Base-by-base conservation (phyloP, 2,888 invertebrate genomes). In the Nebria brevicollis region DNA sequence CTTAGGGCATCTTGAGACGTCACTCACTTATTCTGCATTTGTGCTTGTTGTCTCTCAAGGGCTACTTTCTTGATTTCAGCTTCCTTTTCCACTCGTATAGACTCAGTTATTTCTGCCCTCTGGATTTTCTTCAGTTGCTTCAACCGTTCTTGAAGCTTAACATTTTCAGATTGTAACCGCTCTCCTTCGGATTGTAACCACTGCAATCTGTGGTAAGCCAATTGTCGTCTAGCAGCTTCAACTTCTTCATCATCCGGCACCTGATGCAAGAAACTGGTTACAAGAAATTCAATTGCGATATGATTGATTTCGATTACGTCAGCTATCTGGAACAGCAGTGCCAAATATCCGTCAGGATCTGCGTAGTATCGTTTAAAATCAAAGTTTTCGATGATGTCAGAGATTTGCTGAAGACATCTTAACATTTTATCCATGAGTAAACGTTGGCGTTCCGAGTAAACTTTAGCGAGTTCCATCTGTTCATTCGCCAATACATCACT, bases 151-250 rank as follows among this genome's bases (percentile, higher is more conserved):
- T 87, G 86, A 10, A 89, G 81, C 34, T 86, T 84, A 7, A 77
- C 83, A 83, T 89, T 89, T 83, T 89, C 89, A 72, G 87, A 86
- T 5, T 84, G 83, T 81, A 89, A 84, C 65, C 89, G 83, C n/a
- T 85, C 87, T 2, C 88, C 89, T 86, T 89, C 89, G 3, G 87
- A 86, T 77, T 86, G 87, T 82, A 89, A 82, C 89, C 89, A 89
- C 81, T 88, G 87, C 64, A 89, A 83, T 6, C 89, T 83, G 82
- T 89, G 89, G 83, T 87, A 89, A 4, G 88, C 87, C 80, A 87
- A 86, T 83, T 89, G 89, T 72, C 88, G 85, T 72, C 85, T 84
- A 79, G 86, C 85, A 80, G 86, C 84, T 79, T 86, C 87, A 43
- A 85, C 82, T 75, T 87, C 86, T 81, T 87, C 88, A 4, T 84